Conservation (phyloP, 2,113 vertebrate species). For the Sapajus apella region DNA sequence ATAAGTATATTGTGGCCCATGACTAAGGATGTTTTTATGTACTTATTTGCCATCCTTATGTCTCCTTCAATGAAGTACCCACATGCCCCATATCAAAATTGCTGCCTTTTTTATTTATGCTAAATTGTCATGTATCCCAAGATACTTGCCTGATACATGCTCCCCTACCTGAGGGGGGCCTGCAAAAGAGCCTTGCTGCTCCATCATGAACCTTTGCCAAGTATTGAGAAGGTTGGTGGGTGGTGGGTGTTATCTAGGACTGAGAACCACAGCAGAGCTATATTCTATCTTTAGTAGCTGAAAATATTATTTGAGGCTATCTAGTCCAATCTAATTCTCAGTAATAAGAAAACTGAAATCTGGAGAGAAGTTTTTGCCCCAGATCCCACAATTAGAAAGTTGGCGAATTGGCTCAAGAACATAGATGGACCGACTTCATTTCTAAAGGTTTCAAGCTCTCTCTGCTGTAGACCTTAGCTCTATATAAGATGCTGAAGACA, state of each 20-base stretch:
- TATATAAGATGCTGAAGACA: background rate
- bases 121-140: background rate
- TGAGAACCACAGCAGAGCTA: background rate
- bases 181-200: background rate
- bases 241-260: background rate
- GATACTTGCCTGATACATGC: background rate
- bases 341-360: background rate
- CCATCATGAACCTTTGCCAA: background rate
- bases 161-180: background rate
- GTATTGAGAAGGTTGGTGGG: background rate
- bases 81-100: background rate
- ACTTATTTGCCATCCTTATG: background rate
- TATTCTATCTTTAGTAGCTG: slow-evolving; percentile 30
- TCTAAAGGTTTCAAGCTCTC: background rate
- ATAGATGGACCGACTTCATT: background rate
- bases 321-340: background rate
- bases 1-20: background rate
- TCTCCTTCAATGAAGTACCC: background rate
- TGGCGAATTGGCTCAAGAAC: background rate
- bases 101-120: background rate
- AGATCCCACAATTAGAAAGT: background rate
- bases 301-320: slow-evolving; percentile 7
- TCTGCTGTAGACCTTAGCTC: background rate
- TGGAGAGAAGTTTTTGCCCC: background rate
- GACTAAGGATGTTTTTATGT: background rate